These are phyloP conservation scores for Prunella fulvescens DNA, from an alignment of 2,113 vertebrate genomes.

Conservation along the genomic window DNA sequence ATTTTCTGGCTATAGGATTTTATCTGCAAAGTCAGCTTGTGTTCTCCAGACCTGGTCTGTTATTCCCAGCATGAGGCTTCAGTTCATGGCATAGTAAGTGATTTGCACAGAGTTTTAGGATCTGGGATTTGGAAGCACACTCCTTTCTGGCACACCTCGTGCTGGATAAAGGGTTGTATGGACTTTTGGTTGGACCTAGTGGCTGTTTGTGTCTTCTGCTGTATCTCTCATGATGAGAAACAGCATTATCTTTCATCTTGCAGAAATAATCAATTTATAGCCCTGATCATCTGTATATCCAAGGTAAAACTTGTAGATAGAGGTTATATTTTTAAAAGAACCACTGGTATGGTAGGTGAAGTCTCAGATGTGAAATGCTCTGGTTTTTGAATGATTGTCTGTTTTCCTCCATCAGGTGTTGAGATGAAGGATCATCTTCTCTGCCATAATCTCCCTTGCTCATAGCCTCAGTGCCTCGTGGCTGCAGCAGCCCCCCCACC, in stretches of 20 bases:
- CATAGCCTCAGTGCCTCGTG: fast-evolving
- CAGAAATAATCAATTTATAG: not conserved
- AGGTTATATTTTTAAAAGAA: not conserved
- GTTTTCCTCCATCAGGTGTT: not conserved
- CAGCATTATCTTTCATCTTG: not conserved
- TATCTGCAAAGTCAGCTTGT: not conserved
- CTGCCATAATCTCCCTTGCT: not conserved
- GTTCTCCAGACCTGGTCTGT: not conserved
- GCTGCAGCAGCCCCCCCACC: not conserved
- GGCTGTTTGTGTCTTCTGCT: not conserved
- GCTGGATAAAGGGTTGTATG: not conserved
- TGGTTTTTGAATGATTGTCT: not conserved
- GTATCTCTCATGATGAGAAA: not conserved
- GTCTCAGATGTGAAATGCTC: not conserved
- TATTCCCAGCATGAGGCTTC: not conserved
- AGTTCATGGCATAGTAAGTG: not conserved
- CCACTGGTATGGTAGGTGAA: not conserved
- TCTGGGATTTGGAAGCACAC: not conserved
- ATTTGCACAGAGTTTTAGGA: not conserved
- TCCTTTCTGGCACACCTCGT: not conserved
- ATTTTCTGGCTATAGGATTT: not conserved
- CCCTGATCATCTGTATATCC: not conserved
- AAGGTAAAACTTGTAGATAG: not conserved
- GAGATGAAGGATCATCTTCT: not conserved
- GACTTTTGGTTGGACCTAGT: not conserved